Conservation (phyloP, 1,140 invertebrate species). For the Drosophila aff. region DNA sequence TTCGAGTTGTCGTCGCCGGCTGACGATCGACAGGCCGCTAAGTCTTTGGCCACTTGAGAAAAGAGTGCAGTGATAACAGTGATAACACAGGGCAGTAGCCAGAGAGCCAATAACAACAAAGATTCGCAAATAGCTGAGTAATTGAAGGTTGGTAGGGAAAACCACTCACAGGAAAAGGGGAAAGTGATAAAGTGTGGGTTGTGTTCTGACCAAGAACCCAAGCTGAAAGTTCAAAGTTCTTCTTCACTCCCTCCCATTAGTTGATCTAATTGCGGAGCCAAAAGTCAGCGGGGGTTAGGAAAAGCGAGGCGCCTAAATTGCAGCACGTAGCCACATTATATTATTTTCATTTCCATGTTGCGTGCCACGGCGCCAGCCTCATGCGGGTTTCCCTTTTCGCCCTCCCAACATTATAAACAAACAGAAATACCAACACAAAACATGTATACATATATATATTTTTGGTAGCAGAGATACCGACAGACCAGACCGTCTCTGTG, state of each 20-base stretch:
- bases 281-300: constrained; percentile 23
- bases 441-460: constrained; percentile 26
- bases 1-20: constrained; percentile 27
- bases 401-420: constrained; percentile 64
- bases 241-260: constrained; percentile 31
- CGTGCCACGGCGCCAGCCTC: constrained; percentile 69
- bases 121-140: constrained; percentile 22
- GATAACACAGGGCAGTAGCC: constrained; percentile 14
- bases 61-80: constrained; percentile 73
- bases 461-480: constrained; percentile 16
- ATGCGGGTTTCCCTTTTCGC: constrained; percentile 41
- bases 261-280: constrained; percentile 59
- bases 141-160: not conserved
- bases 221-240: constrained; percentile 22
- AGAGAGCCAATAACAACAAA: constrained; percentile 1
- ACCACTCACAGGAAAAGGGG: not conserved
- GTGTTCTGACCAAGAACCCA: not conserved
- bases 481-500: not conserved
- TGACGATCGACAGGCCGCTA: constrained; percentile 30
- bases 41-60: constrained; percentile 61
- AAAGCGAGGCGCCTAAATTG: constrained; percentile 75
- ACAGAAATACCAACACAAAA: constrained; percentile 37
- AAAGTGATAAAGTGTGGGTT: not conserved
- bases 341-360: constrained; percentile 68
- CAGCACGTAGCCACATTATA: constrained; percentile 73